Conservation (phyloP, 2,888 invertebrate genomes). For the Acanthoscelides obtectus region DNA sequence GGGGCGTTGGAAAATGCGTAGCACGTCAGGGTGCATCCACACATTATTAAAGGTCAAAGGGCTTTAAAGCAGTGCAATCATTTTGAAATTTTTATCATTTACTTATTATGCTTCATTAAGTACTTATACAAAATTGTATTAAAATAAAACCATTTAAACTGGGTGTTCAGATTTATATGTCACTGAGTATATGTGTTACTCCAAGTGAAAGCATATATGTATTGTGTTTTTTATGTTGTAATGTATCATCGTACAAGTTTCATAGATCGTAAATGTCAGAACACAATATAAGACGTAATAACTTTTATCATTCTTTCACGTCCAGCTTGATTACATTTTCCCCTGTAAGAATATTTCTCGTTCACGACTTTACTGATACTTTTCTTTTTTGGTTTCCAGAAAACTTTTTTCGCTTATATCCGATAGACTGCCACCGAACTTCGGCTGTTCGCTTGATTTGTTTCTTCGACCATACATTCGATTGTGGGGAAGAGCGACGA, state of each 20-base stretch:
- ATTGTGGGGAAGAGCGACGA: not conserved
- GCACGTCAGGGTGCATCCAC: no score
- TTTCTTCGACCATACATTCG: not conserved
- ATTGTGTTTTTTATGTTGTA: not conserved
- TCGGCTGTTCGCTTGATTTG: not conserved
- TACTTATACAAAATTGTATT: no score
- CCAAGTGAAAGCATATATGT: no score
- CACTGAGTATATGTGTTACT: no score
- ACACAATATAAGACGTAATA: not conserved
- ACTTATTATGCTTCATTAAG: no score
- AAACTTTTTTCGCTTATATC: not conserved
- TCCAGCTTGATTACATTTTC: not conserved
- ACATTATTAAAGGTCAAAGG: no score
- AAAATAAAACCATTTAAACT: no score
- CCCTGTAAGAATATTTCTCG: not conserved
- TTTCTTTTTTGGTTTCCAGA: not conserved
- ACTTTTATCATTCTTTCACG: not conserved
- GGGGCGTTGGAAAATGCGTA: no score
- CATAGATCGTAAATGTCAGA: not conserved
- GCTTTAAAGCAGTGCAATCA: no score
- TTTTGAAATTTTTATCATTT: no score
- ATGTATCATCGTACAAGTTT: not conserved
- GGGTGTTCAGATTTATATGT: no score
- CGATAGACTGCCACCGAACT: not conserved
- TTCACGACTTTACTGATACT: not conserved